Conservation (phyloP, 2,113 vertebrate species). For the Rhabdornis inornatus region DNA sequence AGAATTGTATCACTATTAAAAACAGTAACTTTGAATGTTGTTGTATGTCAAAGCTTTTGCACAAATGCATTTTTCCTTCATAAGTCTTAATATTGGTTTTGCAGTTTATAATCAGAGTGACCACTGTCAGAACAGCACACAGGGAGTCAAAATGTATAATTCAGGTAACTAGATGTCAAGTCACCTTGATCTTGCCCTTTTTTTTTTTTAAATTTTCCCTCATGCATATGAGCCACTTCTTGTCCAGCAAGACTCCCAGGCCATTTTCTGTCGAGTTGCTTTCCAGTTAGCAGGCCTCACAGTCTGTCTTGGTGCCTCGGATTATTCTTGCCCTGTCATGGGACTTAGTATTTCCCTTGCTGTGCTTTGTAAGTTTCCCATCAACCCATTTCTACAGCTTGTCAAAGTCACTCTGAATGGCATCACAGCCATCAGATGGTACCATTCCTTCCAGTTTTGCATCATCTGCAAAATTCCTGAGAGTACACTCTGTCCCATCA, state of each 20-base stretch:
- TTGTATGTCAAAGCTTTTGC: neutral
- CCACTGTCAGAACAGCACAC: neutral
- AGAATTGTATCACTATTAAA: neutral
- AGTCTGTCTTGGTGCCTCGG: neutral
- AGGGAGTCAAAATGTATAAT: neutral
- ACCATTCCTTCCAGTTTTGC: neutral
- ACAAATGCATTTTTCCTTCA: neutral
- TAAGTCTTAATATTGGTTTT: neutral
- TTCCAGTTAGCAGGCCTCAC: neutral
- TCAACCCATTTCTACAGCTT: neutral
- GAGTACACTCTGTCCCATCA: neutral
- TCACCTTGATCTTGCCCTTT: neutral
- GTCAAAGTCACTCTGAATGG: neutral
- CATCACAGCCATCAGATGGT: neutral
- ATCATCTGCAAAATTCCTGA: neutral
- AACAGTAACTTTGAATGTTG: fast-evolving
- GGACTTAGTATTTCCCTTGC: neutral
- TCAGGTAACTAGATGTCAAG: neutral
- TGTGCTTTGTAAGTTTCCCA: neutral
- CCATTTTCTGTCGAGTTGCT: neutral
- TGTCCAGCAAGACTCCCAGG: neutral
- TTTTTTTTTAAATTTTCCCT: neutral
- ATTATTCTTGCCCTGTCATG: neutral
- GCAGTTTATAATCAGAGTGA: neutral
- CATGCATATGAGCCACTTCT: neutral